phyloP scores from a whole-genome alignment of 2,888 invertebrate genomes.

The Gasteruption jaculator region DNA sequence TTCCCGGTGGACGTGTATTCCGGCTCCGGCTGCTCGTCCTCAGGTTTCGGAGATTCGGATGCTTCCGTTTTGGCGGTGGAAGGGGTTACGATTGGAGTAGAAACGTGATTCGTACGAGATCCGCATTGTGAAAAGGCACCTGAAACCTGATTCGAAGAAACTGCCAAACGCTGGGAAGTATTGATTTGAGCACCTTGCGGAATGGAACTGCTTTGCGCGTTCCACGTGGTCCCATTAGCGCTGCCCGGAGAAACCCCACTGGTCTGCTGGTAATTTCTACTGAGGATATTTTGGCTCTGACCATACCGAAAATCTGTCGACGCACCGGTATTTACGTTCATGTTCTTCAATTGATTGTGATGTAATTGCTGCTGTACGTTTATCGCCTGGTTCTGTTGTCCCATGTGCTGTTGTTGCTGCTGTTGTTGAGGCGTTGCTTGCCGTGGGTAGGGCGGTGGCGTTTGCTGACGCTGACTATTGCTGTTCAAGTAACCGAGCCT shows the following conservation, averaged over 20 bases:
- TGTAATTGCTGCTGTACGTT: slow-evolving; percentile 48
- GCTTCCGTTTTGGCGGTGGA: slow-evolving; percentile 26
- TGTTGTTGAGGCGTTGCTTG: slow-evolving; percentile 32
- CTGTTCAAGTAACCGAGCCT: slow-evolving; percentile 41
- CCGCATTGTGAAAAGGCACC: slow-evolving; percentile 39
- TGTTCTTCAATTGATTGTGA: slow-evolving; percentile 46
- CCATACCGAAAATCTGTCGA: slow-evolving; percentile 49
- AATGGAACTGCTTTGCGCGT: slow-evolving; percentile 34
- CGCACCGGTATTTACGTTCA: slow-evolving; percentile 44
- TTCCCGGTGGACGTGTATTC: slow-evolving; percentile 62
- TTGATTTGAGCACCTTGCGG: slow-evolving; percentile 39
- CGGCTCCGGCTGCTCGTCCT: slow-evolving; percentile 53
- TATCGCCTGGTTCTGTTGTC: slow-evolving; percentile 37
- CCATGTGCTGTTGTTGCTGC: slow-evolving; percentile 28
- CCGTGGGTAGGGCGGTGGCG: slow-evolving; percentile 51
- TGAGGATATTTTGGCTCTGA: slow-evolving; percentile 48
- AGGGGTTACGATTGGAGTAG: slow-evolving; percentile 21
- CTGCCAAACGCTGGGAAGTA: slow-evolving; percentile 31
- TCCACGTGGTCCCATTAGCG: slow-evolving; percentile 42
- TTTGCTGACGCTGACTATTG: slow-evolving; percentile 46
- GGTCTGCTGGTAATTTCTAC: slow-evolving; percentile 40
- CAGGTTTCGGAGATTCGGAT: slow-evolving; percentile 28
- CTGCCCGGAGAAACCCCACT: slow-evolving; percentile 17
- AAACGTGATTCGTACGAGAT: slow-evolving; percentile 30
- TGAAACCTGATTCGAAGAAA: slow-evolving; percentile 29